Conservation (phyloP, 2,888 invertebrate genomes). For the Euzetes globulus region DNA sequence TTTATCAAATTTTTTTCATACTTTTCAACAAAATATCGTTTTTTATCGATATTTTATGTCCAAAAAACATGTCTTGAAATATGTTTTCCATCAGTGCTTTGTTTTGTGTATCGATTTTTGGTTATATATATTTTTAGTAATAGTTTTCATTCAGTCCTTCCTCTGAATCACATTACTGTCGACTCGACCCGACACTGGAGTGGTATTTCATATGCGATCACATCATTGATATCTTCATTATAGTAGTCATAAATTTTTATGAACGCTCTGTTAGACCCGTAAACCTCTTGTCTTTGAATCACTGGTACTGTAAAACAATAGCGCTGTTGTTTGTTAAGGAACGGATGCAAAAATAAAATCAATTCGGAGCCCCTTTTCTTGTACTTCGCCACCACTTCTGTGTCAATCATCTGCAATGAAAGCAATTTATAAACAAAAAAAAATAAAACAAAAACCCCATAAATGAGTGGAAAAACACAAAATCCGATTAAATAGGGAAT, state of each 20-base stretch:
- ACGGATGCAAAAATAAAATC: background rate
- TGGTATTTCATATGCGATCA: background rate
- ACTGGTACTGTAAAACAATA: conserved; percentile 15
- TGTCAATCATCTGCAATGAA: background rate
- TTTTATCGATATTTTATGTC: too few species aligned
- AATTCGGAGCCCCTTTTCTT: background rate
- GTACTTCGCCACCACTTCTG: background rate
- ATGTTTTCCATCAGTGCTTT: too few species aligned
- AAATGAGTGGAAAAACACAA: background rate
- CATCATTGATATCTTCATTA: conserved; percentile 13
- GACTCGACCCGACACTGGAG: background rate
- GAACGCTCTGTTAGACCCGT: background rate
- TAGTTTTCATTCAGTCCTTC: background rate
- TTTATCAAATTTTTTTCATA: too few species aligned
- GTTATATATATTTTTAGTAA: background rate
- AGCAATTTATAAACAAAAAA: background rate
- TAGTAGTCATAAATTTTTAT: conserved; percentile 17
- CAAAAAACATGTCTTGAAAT: too few species aligned
- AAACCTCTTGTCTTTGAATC: background rate
- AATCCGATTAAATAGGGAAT: too few species aligned
- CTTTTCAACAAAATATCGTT: too few species aligned
- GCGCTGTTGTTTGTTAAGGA: background rate
- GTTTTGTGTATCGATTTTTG: background rate
- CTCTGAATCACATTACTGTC: background rate
- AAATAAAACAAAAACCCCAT: too few species aligned